Evolutionary conservation across 1,140 invertebrate species (phyloP).

Genomic region (Diachasmimorpha longicaudata): DNA sequence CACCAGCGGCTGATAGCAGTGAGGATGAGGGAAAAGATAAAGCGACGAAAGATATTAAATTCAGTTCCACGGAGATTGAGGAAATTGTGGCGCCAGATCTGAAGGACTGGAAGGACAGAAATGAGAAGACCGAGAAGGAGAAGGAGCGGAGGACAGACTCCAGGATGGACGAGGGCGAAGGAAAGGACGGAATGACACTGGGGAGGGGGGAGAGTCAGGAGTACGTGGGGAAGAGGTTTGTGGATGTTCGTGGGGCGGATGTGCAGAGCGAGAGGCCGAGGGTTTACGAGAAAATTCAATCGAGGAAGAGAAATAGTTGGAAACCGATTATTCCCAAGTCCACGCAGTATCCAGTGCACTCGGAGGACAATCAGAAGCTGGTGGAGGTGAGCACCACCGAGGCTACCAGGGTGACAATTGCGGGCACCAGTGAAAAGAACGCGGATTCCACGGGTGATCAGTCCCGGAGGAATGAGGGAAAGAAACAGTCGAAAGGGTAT

Average conservation of each 20-base stretch:
- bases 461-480: background rate
- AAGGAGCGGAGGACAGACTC: background rate
- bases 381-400: background rate
- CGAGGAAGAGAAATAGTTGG: background rate
- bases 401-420: background rate
- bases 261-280: background rate
- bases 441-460: background rate
- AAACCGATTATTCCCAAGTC: background rate
- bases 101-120: background rate
- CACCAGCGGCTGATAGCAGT: background rate
- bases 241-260: background rate
- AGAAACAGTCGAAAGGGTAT: background rate
- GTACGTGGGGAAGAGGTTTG: background rate
- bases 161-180: constrained; percentile 10
- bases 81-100: constrained; percentile 18
- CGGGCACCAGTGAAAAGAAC: background rate
- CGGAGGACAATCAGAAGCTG: background rate
- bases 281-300: background rate
- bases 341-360: background rate
- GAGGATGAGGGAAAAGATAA: background rate
- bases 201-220: background rate
- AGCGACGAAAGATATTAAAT: background rate
- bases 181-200: background rate
- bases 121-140: background rate
- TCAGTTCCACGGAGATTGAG: constrained; percentile 5